Base-by-base conservation (phyloP, 2,888 invertebrate genomes). In the Embidobia sp. region DNA sequence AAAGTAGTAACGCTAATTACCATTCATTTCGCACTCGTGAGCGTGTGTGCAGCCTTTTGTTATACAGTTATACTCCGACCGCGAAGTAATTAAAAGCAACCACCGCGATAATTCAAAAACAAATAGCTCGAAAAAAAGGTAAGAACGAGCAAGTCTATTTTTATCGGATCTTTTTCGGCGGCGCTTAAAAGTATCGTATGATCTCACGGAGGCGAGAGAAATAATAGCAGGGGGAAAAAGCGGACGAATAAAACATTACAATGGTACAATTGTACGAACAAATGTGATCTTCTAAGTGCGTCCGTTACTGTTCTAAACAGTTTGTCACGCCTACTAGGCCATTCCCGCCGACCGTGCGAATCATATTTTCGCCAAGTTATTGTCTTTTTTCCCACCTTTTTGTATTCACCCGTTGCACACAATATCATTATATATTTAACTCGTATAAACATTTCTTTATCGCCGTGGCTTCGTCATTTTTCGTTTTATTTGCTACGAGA, bases 1-100 rank as follows among this genome's bases (percentile, higher is more conserved):
- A 75, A 75, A 67, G 67, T 75, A 75, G 67, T 67, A 67, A 75
- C 67, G 48, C 67, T 75, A 75, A 75, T 75, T 67, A 67, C 27
- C 61, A 61, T 63, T 55, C 61, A 33, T 61, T 75, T 67, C 31
- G 26, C 66, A 64, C 66, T 35, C 33, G 31, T 26, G 22, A 35
- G 19, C 63, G 55, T 63, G 46, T 63, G 48, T 44, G 59, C 51
- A 3, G 51, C 29, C 57, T 57, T 64, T 66, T 44, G 42, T 74
- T 74, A 66, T 66, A 66, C 42, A 55, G 63, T 63, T 40, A 48
- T 37, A 55, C 46, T 26, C 19, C 4, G 19, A 1, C 13, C 31
- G 11, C 22, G 16, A 16, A 59, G 51, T 73, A 73, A 73, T 73
- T 64, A 73, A 64, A 66, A 46, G 49, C 42, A 49, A 64, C 73